phyloP scores from a whole-genome alignment of 2,888 invertebrate genomes.

The Drosophila imparisetae region DNA sequence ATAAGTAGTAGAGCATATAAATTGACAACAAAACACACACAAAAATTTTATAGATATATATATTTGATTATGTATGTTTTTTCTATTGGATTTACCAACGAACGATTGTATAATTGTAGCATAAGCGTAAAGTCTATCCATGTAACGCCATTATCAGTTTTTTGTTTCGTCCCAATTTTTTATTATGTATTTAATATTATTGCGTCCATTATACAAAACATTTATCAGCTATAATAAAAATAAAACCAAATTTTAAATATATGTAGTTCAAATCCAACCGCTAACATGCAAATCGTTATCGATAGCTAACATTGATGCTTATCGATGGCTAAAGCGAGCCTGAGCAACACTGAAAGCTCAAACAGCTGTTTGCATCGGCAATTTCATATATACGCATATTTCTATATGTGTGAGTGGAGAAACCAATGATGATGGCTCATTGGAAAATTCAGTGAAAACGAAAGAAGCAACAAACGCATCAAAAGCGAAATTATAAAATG shows the following conservation, averaged over 20 bases:
- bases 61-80: conserved; percentile 23
- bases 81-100: conserved; percentile 43
- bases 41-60: conserved; percentile 36
- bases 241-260: not conserved
- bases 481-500: conserved; percentile 52
- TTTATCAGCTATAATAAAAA: conserved; percentile 27
- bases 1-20: conserved; percentile 68
- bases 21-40: conserved; percentile 34
- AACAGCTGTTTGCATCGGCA: conserved; percentile 49
- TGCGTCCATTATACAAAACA: conserved; percentile 61
- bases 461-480: conserved; percentile 28
- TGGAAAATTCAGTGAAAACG: conserved; percentile 55
- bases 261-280: not conserved
- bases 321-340: not conserved
- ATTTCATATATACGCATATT: conserved; percentile 30
- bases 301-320: conserved; percentile 2
- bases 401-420: conserved; percentile 36
- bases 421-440: conserved; percentile 60
- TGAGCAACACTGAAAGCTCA: conserved; percentile 40
- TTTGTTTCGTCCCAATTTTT: conserved; percentile 38
- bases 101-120: conserved; percentile 48
- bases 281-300: conserved; percentile 14
- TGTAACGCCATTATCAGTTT: conserved; percentile 44
- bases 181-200: conserved; percentile 48
- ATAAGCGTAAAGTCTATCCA: conserved; percentile 40